Percentiles rank a stretch among this genome's conserved stretches.
phyloP scores from a whole-genome alignment of 2,113 vertebrate genomes.

The Elachura formosa region DNA sequence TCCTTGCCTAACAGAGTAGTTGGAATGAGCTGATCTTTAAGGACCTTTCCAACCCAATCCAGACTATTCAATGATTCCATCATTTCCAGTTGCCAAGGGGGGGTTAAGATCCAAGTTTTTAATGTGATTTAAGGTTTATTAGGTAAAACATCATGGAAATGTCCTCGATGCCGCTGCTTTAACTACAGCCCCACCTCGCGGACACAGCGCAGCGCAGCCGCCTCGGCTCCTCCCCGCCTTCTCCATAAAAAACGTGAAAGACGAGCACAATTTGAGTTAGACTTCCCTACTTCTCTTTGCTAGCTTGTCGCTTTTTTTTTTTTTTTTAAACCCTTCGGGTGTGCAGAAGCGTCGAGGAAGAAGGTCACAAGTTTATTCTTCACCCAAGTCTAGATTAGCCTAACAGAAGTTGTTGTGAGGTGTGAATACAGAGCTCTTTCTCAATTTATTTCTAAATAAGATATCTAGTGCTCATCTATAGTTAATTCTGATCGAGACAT shows the following conservation, averaged over 20 bases:
- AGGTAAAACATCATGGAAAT: fast-evolving
- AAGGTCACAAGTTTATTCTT: not conserved
- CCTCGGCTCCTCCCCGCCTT: not conserved
- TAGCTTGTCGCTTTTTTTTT: not conserved
- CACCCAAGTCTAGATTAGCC: not conserved
- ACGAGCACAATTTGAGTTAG: not conserved
- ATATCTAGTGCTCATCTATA: not conserved
- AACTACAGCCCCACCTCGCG: not conserved
- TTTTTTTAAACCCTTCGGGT: not conserved
- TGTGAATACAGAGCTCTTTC: not conserved
- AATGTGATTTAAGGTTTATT: not conserved
- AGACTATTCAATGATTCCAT: not conserved
- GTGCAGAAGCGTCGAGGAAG: not conserved
- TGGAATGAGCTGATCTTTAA: not conserved
- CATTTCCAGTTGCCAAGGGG: not conserved
- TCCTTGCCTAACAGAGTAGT: not conserved
- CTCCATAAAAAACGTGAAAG: fast-evolving
- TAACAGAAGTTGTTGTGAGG: not conserved
- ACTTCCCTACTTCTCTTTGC: not conserved
- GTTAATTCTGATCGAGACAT: not conserved
- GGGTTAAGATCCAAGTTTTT: not conserved
- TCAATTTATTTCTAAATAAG: not conserved
- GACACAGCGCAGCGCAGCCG: not conserved
- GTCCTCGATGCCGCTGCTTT: not conserved
- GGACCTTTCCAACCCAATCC: not conserved